Percentiles rank a stretch among this genome's conserved stretches.
These are phyloP conservation scores for Macroteleia sp. DNA, from an alignment of 2,888 invertebrate genomes.

Conservation along the genomic window DNA sequence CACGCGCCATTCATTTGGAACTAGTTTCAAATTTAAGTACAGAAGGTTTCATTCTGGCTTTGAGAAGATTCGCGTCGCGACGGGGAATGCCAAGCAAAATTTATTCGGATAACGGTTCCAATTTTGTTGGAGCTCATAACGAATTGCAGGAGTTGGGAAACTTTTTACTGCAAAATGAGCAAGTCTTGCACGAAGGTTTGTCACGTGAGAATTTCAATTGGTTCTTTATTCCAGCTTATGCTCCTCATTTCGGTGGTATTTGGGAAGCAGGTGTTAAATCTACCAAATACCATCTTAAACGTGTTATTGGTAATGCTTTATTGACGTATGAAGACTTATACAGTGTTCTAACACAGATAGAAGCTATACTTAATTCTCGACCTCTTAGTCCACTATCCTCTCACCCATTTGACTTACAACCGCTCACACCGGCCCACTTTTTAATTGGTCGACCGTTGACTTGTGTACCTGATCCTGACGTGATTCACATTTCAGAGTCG, in stretches of 20 bases:
- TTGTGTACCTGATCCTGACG: conserved; percentile 25
- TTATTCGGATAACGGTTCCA: conserved; percentile 17
- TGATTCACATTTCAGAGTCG: conserved; percentile 40
- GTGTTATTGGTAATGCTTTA: not conserved
- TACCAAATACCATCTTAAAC: not conserved
- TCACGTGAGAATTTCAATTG: not conserved
- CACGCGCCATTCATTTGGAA: not conserved
- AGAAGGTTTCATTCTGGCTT: conserved; percentile 1
- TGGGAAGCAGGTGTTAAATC: conserved; percentile 2
- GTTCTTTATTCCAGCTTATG: not conserved
- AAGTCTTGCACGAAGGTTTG: not conserved
- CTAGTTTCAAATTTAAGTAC: conserved; percentile 11
- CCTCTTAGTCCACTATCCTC: not conserved
- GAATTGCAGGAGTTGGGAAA: conserved; percentile 12
- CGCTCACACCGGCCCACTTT: not conserved
- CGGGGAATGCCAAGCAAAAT: conserved; percentile 21
- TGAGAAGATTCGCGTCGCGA: conserved; percentile 7
- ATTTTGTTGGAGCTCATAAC: conserved; percentile 11
- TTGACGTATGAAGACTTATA: too few species aligned
- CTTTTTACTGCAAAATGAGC: not conserved
- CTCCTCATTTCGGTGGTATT: not conserved
- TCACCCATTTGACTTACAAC: not conserved
- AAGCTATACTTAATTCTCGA: not conserved
- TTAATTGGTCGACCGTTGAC: not conserved
- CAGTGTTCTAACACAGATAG: not conserved